Base-by-base conservation (phyloP, 2,888 invertebrate species). In the Cheilosia vulpina region DNA sequence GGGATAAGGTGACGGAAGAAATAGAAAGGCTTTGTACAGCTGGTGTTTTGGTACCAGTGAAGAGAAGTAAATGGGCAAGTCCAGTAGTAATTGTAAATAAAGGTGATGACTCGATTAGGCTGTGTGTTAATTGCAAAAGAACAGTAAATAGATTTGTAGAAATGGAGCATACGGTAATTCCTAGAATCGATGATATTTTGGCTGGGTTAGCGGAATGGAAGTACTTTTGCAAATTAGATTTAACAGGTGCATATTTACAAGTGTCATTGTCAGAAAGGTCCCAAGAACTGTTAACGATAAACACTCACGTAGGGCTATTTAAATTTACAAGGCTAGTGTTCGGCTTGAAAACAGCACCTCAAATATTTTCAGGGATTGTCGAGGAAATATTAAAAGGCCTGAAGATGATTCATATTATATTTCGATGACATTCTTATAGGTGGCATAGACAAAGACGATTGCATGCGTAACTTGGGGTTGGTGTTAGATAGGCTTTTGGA, bases 101-200 rank as follows among this genome's bases (percentile, higher is more conserved):
- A 34, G 0, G 43, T 15, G 66, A 62, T 62, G 68, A 57, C 9
- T 57, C 52, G 15, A 75, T 75, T 31, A 24, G 90, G 58, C 81
- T 90, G 21, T 90, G 90, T 87, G 88, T 89, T 1, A 90, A 91
- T 87, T 89, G 88, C 34, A 89, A 89, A 65, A 75, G 77, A 31
- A 89, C 90, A 0, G 50, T 87, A 1, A 84, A 87, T 69, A 79
- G 53, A 21, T 58, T 72, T 34, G 45, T 79, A 2, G 21, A 89
- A 34, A 79, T 79, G 19, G 89, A 89, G 19, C 87, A 89, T 65
- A 89, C 88, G 69, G 89, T 88, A 1, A 87, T 90, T 60, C 68
- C 69, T 2, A 13, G 68, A 41, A 75, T 69, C n/a, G 63, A 81
- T n/a, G 53, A 69, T 27, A 24, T 69, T 27, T 47, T 76, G 4